These are phyloP conservation scores for Myxocyprinus asiaticus DNA, from an alignment of 2,113 vertebrate genomes.

Conservation along the genomic window DNA sequence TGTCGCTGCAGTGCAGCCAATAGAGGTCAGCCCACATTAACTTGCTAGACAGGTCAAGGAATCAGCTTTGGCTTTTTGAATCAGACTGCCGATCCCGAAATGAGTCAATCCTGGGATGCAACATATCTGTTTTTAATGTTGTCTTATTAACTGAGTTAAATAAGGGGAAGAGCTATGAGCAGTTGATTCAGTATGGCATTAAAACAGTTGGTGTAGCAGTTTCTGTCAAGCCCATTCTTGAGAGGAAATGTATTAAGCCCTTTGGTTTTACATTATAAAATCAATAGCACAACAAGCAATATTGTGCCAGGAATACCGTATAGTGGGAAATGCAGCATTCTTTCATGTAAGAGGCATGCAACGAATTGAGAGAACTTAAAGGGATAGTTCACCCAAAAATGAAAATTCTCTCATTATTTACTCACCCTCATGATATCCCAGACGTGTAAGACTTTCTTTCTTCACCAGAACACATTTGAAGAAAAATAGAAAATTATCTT, in stretches of 20 bases:
- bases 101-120: constrained; percentile 3
- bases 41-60: constrained; percentile 37
- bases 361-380: not conserved
- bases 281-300: constrained; percentile 14
- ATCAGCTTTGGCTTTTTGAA: constrained; percentile 21
- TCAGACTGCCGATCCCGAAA: constrained; percentile 10
- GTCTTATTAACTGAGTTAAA: not conserved
- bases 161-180: not conserved
- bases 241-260: constrained; percentile 5
- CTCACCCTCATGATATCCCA: not conserved
- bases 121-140: constrained; percentile 1
- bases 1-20: too few species aligned
- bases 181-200: not conserved
- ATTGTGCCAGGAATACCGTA: not conserved
- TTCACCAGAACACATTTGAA: too few species aligned
- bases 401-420: not conserved
- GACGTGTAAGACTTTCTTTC: too few species aligned
- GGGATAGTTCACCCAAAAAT: not conserved
- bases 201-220: constrained; percentile 9
- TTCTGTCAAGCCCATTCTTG: constrained; percentile 5
- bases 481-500: too few species aligned
- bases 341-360: constrained; percentile 7
- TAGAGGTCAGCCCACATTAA: too few species aligned
- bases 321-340: not conserved
- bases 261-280: constrained; percentile 24